Conservation (phyloP, 2,888 invertebrate genomes). For the Eugnorisma glareosa region DNA sequence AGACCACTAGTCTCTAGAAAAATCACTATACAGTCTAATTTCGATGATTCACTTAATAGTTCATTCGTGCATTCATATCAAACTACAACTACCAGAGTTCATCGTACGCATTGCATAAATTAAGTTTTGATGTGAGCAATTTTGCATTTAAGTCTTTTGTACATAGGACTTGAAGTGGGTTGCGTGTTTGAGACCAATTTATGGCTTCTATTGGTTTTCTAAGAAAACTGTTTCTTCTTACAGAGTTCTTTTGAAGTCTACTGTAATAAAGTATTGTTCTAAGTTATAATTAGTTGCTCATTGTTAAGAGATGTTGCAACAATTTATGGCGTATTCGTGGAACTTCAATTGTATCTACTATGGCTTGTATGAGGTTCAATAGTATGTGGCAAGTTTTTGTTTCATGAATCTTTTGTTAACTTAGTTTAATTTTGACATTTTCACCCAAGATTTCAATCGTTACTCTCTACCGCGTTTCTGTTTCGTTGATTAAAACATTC, state of each 20-base stretch:
- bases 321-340: neutral
- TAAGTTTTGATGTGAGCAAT: conserved; percentile 27
- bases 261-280: conserved; percentile 2
- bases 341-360: neutral
- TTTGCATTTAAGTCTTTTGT: neutral
- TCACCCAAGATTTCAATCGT: neutral
- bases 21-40: conserved; percentile 42
- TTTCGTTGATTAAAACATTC: too few relatives aligned
- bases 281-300: neutral
- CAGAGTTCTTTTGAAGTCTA: conserved; percentile 5
- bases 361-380: neutral
- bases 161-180: neutral
- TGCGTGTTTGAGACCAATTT: conserved; percentile 4
- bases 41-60: conserved; percentile 42
- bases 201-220: conserved; percentile 3
- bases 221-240: conserved; percentile 9
- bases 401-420: neutral
- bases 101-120: conserved; percentile 26
- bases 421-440: neutral
- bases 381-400: neutral
- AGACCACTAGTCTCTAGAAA: conserved; percentile 29
- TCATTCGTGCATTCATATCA: conserved; percentile 32
- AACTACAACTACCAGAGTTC: conserved; percentile 40
- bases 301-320: conserved; percentile 2
- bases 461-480: too few relatives aligned